These are phyloP conservation scores for Acheta domesticus DNA, from an alignment of 2,888 invertebrate species.

Conservation along the genomic window DNA sequence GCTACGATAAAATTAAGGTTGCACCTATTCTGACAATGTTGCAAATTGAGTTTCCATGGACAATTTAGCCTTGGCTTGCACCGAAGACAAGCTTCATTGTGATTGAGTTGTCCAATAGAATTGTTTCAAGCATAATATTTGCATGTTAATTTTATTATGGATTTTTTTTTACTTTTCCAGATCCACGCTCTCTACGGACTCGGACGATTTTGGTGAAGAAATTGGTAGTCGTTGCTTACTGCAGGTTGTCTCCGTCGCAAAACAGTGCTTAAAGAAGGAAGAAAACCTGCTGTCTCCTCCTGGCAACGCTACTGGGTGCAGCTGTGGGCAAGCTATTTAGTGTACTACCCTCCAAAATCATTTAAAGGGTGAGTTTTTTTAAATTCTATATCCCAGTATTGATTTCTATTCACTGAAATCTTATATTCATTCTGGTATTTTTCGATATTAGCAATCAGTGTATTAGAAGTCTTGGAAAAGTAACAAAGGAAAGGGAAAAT, in stretches of 20 bases:
- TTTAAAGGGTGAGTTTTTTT: slow-evolving; percentile 69
- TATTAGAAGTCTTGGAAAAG: not conserved
- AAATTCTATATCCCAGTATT: not conserved
- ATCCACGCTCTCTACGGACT: slow-evolving; percentile 39
- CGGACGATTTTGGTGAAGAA: slow-evolving; percentile 37
- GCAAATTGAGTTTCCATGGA: too few species aligned
- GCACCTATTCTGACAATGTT: too few species aligned
- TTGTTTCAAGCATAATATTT: too few species aligned
- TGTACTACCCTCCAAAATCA: slow-evolving; percentile 86
- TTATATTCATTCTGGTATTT: too few species aligned
- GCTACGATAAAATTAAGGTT: too few species aligned
- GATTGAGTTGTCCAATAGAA: too few species aligned
- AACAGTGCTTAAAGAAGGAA: slow-evolving; percentile 82
- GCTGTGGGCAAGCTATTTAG: slow-evolving; percentile 76
- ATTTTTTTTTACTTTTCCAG: slow-evolving; percentile 1
- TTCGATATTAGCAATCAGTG: too few species aligned
- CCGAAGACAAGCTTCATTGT: too few species aligned
- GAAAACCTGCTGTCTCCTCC: slow-evolving; percentile 81
- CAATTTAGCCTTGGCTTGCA: too few species aligned
- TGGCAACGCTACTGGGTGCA: slow-evolving; percentile 94
- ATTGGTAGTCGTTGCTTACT: slow-evolving; percentile 54
- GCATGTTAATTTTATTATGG: too few species aligned
- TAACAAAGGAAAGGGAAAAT: not conserved
- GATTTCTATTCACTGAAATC: not conserved
- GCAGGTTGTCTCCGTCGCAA: slow-evolving; percentile 81